Conservation (phyloP, 2,888 invertebrate species). For the Ectemnius cavifrons region DNA sequence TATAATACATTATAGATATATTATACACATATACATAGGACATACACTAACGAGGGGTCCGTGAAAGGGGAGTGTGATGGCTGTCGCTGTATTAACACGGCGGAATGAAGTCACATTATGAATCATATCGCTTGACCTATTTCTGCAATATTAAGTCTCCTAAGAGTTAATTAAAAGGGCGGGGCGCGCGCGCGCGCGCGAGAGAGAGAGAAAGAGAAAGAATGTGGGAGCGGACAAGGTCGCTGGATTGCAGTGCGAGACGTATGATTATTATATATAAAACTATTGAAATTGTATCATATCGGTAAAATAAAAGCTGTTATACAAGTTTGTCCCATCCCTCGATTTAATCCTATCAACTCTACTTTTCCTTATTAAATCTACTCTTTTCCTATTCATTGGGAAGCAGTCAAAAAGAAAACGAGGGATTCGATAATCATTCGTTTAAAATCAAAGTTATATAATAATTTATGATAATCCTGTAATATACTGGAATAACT, state of each 20-base stretch:
- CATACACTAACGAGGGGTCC: neutral
- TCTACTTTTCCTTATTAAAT: no score
- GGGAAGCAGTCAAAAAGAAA: no score
- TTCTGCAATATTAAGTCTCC: conserved; percentile 45
- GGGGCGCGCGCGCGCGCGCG: neutral
- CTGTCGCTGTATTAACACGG: conserved; percentile 21
- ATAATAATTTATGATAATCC: no score
- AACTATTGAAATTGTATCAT: conserved; percentile 59
- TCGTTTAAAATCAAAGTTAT: no score
- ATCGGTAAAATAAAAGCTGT: conserved; percentile 74
- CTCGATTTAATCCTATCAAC: neutral
- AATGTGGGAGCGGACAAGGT: conserved; percentile 15
- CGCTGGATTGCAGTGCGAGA: neutral
- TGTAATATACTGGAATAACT: no score
- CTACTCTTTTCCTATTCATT: no score
- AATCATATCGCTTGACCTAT: conserved; percentile 54
- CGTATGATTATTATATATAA: conserved; percentile 13
- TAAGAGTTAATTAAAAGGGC: conserved; percentile 29
- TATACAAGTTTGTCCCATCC: conserved; percentile 64
- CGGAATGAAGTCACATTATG: conserved; percentile 40
- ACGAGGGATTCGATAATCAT: no score
- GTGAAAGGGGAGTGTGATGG: conserved; percentile 8
- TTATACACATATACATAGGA: conserved; percentile 31
- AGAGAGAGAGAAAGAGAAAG: conserved; percentile 9
- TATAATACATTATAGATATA: conserved; percentile 31